These are phyloP conservation scores for Mionectes macconnelli DNA, from an alignment of 2,113 vertebrate species.

Conservation along the genomic window DNA sequence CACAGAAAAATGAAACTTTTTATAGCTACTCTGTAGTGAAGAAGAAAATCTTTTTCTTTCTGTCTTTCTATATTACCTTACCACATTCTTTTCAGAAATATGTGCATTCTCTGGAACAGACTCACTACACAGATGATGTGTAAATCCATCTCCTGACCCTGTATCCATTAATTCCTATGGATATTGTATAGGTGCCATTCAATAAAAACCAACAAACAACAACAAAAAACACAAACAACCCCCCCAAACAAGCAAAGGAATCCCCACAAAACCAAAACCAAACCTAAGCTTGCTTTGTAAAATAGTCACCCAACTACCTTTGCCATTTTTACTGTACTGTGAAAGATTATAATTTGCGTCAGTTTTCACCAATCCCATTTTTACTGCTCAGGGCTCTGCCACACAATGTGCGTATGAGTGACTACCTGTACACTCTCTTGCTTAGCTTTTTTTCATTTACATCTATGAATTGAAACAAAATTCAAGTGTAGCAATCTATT, in stretches of 20 bases:
- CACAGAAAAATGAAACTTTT: background rate
- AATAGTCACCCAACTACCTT: background rate
- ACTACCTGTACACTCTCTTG: background rate
- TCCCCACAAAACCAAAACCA: background rate
- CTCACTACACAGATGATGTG: background rate
- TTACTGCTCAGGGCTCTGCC: background rate
- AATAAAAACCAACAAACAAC: background rate
- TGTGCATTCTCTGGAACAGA: background rate
- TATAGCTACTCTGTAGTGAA: background rate
- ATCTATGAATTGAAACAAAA: background rate
- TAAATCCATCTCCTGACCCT: background rate
- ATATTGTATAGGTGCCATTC: background rate
- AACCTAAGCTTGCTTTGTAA: background rate
- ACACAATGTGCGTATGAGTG: background rate
- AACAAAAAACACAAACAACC: no score
- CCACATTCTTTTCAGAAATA: background rate
- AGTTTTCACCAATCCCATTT: background rate
- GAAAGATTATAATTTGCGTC: background rate
- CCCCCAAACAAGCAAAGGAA: background rate
- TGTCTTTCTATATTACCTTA: background rate
- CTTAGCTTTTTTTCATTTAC: background rate
- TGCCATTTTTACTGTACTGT: background rate
- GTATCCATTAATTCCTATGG: background rate
- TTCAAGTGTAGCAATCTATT: background rate
- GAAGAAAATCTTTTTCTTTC: background rate